phyloP scores from a whole-genome alignment of 2,888 invertebrate species.

The Callosobruchus maculatus region DNA sequence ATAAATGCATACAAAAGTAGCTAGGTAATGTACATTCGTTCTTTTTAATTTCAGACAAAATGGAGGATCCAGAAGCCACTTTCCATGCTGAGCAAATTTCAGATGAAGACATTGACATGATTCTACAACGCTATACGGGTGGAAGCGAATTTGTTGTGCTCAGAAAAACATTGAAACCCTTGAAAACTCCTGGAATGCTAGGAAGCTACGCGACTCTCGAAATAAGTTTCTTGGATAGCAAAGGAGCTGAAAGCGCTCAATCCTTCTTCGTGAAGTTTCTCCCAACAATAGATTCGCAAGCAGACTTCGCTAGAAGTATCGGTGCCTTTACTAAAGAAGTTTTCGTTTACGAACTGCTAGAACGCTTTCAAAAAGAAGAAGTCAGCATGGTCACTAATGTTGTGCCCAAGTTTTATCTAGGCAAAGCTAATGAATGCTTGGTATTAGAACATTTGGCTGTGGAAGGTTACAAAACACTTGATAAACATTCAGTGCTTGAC shows the following conservation, averaged over 20 bases:
- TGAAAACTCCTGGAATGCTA: slow-evolving; percentile 31
- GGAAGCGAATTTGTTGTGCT: slow-evolving; percentile 23
- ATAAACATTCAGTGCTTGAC: slow-evolving; percentile 32
- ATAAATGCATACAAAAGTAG: no score
- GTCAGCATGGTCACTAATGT: slow-evolving; percentile 29
- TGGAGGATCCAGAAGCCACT: background rate
- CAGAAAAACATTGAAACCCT: slow-evolving; percentile 15
- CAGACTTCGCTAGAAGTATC: slow-evolving; percentile 30
- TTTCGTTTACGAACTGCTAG: slow-evolving; percentile 31
- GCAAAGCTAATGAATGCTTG: slow-evolving; percentile 35
- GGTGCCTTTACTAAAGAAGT: slow-evolving; percentile 36
- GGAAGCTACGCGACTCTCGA: slow-evolving; percentile 34
- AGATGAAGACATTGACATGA: background rate
- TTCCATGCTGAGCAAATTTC: background rate
- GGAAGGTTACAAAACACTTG: slow-evolving; percentile 33
- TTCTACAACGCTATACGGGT: background rate
- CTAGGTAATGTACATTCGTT: no score
- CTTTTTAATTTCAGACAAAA: no score
- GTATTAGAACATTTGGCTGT: slow-evolving; percentile 46
- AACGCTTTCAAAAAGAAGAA: slow-evolving; percentile 19
- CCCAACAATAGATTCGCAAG: slow-evolving; percentile 27
- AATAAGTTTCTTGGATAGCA: slow-evolving; percentile 20
- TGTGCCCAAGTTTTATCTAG: slow-evolving; percentile 41
- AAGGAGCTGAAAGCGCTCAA: slow-evolving; percentile 16
- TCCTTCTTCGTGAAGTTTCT: slow-evolving; percentile 38